Evolutionary conservation across 2,113 vertebrate species (phyloP).

Genomic region (Oncorhynchus nerka): DNA sequence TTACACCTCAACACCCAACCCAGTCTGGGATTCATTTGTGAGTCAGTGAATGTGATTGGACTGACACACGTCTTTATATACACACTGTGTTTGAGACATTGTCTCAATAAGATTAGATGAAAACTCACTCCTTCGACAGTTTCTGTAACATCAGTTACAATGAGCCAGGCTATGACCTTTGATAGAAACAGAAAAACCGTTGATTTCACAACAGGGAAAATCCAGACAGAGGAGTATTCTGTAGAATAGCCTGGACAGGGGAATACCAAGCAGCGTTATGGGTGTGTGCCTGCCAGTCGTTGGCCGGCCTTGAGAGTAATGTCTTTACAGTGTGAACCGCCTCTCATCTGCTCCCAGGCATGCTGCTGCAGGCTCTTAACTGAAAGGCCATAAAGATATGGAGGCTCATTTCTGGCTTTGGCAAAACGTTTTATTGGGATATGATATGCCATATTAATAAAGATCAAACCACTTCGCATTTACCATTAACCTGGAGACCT

Average conservation of each 20-base stretch:
- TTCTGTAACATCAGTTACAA: conserved; percentile 47
- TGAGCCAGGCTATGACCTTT: conserved; percentile 38
- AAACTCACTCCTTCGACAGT: background rate
- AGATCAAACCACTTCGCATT: conserved; percentile 70
- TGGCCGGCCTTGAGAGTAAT: conserved; percentile 52
- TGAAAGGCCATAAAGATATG: conserved; percentile 35
- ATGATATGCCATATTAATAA: conserved; percentile 61
- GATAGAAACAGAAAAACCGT: conserved; percentile 58
- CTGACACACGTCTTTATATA: no score
- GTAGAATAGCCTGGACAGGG: conserved; percentile 14
- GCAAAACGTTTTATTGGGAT: conserved; percentile 51
- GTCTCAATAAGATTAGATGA: background rate
- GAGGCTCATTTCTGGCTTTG: background rate
- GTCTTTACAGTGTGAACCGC: conserved; percentile 53
- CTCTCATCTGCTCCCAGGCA: conserved; percentile 60
- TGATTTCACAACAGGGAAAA: conserved; percentile 32
- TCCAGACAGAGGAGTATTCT: conserved; percentile 50
- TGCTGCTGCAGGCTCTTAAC: conserved; percentile 49
- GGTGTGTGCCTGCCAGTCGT: conserved; percentile 31
- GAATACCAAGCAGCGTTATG: conserved; percentile 23
- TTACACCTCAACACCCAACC: background rate
- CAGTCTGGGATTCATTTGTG: background rate
- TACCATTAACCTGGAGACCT: conserved; percentile 76
- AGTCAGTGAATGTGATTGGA: background rate
- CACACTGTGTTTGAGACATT: background rate